These are phyloP conservation scores for Latrodectus hesperus DNA, from an alignment of 2,888 invertebrate species.

Conservation along the genomic window DNA sequence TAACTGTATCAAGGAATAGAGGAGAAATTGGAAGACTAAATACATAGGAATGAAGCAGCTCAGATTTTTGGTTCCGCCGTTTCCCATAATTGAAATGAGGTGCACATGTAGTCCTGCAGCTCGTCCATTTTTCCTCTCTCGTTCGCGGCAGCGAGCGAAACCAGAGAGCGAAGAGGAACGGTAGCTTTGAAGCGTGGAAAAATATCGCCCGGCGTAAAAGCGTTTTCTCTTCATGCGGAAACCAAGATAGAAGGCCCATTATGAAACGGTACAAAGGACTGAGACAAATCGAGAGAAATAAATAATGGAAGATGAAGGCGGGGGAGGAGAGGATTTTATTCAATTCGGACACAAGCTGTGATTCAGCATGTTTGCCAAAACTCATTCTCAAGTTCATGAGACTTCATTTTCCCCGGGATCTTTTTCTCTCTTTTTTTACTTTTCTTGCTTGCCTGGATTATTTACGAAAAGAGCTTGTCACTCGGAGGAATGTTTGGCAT, in stretches of 20 bases:
- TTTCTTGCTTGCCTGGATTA: neutral
- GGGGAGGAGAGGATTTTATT: conserved; percentile 6
- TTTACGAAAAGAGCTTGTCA: too few relatives aligned
- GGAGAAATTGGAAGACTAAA: too few relatives aligned
- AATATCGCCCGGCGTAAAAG: conserved; percentile 27
- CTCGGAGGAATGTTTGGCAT: too few relatives aligned
- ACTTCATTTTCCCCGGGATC: neutral
- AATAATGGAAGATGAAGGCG: neutral
- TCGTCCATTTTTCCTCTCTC: too few relatives aligned
- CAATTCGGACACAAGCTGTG: conserved; percentile 4
- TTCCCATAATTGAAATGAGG: too few relatives aligned
- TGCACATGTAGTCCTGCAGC: too few relatives aligned
- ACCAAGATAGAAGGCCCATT: conserved; percentile 8
- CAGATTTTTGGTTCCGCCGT: too few relatives aligned
- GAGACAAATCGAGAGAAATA: conserved; percentile 11
- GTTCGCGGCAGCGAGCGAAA: neutral
- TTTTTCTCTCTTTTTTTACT: neutral
- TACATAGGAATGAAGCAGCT: too few relatives aligned
- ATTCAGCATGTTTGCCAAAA: neutral
- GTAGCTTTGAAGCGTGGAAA: conserved; percentile 28
- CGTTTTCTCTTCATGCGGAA: conserved; percentile 29
- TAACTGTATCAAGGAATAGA: too few relatives aligned
- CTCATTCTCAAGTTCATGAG: neutral
- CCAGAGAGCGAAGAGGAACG: neutral
- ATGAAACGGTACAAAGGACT: neutral